Base-by-base conservation (phyloP, 2,797 vertebrate genomes). In the Acrossocheilus fasciatus region DNA sequence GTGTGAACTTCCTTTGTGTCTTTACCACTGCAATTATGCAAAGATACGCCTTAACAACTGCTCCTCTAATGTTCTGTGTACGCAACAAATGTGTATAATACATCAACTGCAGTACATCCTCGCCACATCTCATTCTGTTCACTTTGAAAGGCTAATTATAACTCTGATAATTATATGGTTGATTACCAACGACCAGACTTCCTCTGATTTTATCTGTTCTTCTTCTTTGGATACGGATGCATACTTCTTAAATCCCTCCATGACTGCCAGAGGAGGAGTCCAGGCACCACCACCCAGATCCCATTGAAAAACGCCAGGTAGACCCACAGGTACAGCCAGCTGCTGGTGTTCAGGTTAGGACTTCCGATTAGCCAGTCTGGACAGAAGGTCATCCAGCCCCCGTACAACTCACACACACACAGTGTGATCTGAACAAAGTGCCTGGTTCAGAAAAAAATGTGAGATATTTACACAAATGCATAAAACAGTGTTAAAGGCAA, bases 301-400 rank as follows among this genome's bases (percentile, higher is more conserved):
- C 93, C 88, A 10, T 96, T 96, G 80, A 97, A 97, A 92, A 96
- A 93, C 5, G 94, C 87, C 87, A 96, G 91, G 90, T 96, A 97
- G 76, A 97, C 89, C 96, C 96, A 96, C 14, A 96, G 90, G 92
- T 96, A 92, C 52, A 97, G 92, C 94, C 94, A 93, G 81, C 87
- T 94, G 62, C 89, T 91, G 15, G 93, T 94, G 87, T 96, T 92
- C 82, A 97, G 93, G 86, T 91, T 94, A 72, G 96, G 96, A 91
- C 92, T 95, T 73, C 96, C 96, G 0, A 90, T 0, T 1, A 96
- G 90, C 96, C 94, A 96, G 6, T 97, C 95, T 6, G 96, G 96
- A 86, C 91, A 95, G 86, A 95, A 93, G 1, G 92, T 97, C 95
- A 96, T 95, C 94, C 96, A 96, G 69, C 94, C 92, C 0, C 95